Percentiles rank a stretch among this genome's conserved stretches.
Evolutionary conservation across 2,888 invertebrate species (phyloP).

Genomic region (Drosophila subquinaria): DNA sequence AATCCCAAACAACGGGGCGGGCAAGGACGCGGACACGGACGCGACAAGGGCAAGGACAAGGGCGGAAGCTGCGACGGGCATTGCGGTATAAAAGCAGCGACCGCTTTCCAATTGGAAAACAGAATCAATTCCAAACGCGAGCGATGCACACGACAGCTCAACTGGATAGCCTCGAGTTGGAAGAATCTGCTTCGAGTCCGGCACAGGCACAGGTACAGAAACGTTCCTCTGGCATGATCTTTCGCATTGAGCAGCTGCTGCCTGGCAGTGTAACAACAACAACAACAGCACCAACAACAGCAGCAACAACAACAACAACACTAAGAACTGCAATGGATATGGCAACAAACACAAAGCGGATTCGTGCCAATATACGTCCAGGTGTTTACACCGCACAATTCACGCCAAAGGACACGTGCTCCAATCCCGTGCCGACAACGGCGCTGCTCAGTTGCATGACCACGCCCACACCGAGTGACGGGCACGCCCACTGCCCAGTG

Average conservation of each 20-base stretch:
- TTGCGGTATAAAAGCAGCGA: slow-evolving; percentile 80
- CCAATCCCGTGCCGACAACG: slow-evolving; percentile 69
- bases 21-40: slow-evolving; percentile 27
- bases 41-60: slow-evolving; percentile 42
- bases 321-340: slow-evolving; percentile 16
- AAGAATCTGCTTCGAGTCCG: slow-evolving; percentile 37
- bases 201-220: slow-evolving; percentile 50
- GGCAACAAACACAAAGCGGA: slow-evolving; percentile 42
- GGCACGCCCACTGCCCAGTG: slow-evolving; percentile 64
- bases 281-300: slow-evolving; percentile 30
- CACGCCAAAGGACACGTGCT: slow-evolving; percentile 80
- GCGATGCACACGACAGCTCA: slow-evolving; percentile 75
- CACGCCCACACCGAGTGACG: slow-evolving; percentile 45
- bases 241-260: slow-evolving; percentile 49
- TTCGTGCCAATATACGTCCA: slow-evolving; percentile 45
- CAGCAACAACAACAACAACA: slow-evolving; percentile 14
- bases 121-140: slow-evolving; percentile 80
- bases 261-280: slow-evolving; percentile 24
- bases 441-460: slow-evolving; percentile 67
- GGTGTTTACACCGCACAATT: slow-evolving; percentile 81
- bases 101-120: slow-evolving; percentile 82
- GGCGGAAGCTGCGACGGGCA: slow-evolving; percentile 49
- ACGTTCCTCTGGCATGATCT: slow-evolving; percentile 82
- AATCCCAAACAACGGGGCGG: slow-evolving; percentile 67
- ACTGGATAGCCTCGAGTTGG: slow-evolving; percentile 67